These are phyloP conservation scores for Eubucco bourcierii DNA, from an alignment of 2,113 vertebrate genomes.

Conservation along the genomic window DNA sequence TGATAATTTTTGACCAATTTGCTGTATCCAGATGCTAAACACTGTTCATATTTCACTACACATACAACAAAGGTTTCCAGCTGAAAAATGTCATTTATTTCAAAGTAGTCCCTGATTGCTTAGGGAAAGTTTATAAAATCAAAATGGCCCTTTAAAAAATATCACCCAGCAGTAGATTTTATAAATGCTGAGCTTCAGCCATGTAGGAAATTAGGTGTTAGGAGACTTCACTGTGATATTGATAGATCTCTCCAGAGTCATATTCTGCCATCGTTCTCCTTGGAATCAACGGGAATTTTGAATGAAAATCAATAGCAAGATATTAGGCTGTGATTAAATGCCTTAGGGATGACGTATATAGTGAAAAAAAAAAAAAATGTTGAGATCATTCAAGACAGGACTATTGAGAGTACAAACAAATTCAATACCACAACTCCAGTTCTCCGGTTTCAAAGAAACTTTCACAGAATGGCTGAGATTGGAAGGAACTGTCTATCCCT, in stretches of 20 bases:
- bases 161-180: not conserved
- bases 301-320: constrained; percentile 1
- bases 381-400: not conserved
- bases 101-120: not conserved
- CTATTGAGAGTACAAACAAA: not conserved
- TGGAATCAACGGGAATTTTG: not conserved
- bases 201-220: not conserved
- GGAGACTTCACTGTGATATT: not conserved
- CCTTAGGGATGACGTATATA: not conserved
- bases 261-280: not conserved
- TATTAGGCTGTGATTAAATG: not conserved
- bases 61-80: not conserved
- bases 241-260: not conserved
- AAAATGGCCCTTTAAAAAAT: constrained; percentile 33
- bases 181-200: not conserved
- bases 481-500: not conserved
- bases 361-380: not conserved
- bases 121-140: not conserved
- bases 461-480: not conserved
- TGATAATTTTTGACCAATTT: constrained; percentile 13
- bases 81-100: not conserved
- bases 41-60: constrained; percentile 17
- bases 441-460: not conserved
- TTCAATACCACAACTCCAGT: not conserved
- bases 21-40: constrained; percentile 8